Percentiles rank a stretch among this genome's conserved stretches.
These are phyloP conservation scores for Drosophila glabriapex DNA, from an alignment of 2,888 invertebrate species.

Conservation along the genomic window DNA sequence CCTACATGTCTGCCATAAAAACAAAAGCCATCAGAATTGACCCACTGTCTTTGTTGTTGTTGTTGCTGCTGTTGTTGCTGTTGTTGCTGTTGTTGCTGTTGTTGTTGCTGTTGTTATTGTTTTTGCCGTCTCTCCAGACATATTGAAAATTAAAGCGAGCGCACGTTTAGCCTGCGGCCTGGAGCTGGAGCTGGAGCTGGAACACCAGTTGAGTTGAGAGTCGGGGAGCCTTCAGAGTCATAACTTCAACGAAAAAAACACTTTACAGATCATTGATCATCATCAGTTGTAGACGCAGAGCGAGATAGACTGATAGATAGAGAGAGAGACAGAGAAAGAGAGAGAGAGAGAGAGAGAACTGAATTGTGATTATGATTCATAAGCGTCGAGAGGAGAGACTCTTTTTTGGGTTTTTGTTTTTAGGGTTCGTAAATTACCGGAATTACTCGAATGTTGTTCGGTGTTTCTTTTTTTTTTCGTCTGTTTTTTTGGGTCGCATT, in stretches of 20 bases:
- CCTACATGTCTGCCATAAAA: slow-evolving; percentile 82
- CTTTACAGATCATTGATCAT: slow-evolving; percentile 83
- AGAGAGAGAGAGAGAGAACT: slow-evolving; percentile 18
- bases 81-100: slow-evolving; percentile 26
- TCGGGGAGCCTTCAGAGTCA: slow-evolving; percentile 51
- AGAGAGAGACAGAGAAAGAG: slow-evolving; percentile 6
- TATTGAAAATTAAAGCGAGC: slow-evolving; percentile 79
- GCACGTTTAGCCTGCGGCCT: slow-evolving; percentile 70
- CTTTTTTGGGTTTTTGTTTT: slow-evolving; percentile 39
- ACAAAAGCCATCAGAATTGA: slow-evolving; percentile 76
- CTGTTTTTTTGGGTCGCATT: slow-evolving; percentile 29
- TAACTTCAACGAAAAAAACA: slow-evolving; percentile 73
- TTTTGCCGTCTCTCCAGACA: slow-evolving; percentile 54
- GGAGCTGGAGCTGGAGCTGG: background rate
- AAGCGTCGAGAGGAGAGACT: slow-evolving; percentile 56
- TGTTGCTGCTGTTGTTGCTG: slow-evolving; percentile 40
- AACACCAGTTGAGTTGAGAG: slow-evolving; percentile 8
- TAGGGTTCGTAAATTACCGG: slow-evolving; percentile 73
- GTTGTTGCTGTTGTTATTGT: slow-evolving; percentile 31
- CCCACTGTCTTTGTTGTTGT: slow-evolving; percentile 55
- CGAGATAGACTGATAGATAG: slow-evolving; percentile 11
- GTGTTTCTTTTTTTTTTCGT: slow-evolving; percentile 17
- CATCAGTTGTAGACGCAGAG: slow-evolving; percentile 62
- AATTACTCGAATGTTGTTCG: slow-evolving; percentile 69
- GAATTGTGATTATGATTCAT: slow-evolving; percentile 78